Percentiles rank a stretch among this genome's conserved stretches.
Conservation (phyloP, 2,797 vertebrate genomes). For the Chrosomus eos region DNA sequence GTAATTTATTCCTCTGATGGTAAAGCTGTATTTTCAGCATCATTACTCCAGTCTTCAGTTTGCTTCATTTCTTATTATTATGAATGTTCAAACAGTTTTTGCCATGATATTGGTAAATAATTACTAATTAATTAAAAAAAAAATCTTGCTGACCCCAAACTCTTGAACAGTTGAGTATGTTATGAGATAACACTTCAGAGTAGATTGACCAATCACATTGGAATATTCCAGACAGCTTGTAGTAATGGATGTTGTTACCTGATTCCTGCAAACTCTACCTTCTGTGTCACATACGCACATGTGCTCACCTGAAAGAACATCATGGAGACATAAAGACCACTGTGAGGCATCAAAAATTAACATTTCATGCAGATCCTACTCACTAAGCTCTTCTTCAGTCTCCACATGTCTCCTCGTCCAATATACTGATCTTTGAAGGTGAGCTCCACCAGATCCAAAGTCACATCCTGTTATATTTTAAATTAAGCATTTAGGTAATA, state of each 20-base stretch:
- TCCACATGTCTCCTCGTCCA: constrained; percentile 97
- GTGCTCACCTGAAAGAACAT: constrained; percentile 86
- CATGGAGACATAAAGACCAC: not conserved
- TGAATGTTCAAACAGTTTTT: not conserved
- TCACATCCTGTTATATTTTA: constrained; percentile 84
- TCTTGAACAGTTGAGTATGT: not conserved
- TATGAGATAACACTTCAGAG: not conserved
- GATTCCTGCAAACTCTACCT: constrained; percentile 97
- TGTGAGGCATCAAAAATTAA: not conserved
- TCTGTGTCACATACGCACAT: constrained; percentile 95
- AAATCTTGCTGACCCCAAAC: no score
- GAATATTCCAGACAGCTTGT: not conserved
- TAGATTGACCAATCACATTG: not conserved
- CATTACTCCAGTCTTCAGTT: no score
- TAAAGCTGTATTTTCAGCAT: no score
- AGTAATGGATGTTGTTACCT: constrained; percentile 74
- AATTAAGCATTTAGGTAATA: not conserved
- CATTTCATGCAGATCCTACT: not conserved
- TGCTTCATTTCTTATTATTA: not conserved
- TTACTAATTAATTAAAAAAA: not conserved
- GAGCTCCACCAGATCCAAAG: constrained; percentile 93
- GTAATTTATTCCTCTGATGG: no score
- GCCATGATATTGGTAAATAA: no score
- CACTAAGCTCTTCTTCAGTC: constrained; percentile 97
- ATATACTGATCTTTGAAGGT: constrained; percentile 99